Conservation (phyloP, 2,113 vertebrate species). For the Manacus vitellinus region DNA sequence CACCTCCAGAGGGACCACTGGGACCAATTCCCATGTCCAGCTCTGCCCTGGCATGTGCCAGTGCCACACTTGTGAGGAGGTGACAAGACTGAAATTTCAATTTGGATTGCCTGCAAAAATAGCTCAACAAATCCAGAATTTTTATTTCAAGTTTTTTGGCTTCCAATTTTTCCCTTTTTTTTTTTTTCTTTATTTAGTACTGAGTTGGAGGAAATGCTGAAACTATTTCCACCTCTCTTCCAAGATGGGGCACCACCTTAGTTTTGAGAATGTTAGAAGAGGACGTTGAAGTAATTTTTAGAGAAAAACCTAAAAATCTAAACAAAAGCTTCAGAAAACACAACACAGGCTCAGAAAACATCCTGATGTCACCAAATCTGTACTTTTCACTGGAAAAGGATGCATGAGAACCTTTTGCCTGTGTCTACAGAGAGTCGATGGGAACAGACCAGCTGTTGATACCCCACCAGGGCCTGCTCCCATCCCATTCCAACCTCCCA, state of each 20-base stretch:
- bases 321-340: slow-evolving; percentile 5
- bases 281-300: not conserved
- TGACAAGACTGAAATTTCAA: not conserved
- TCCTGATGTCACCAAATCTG: not conserved
- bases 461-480: not conserved
- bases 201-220: not conserved
- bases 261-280: not conserved
- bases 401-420: not conserved
- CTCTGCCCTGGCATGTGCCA: fast-evolving
- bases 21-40: not conserved
- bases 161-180: not conserved
- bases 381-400: not conserved
- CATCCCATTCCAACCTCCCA: not conserved
- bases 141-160: not conserved
- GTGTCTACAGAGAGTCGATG: not conserved
- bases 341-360: not conserved
- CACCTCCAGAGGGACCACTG: fast-evolving
- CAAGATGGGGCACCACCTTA: not conserved
- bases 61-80: not conserved
- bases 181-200: not conserved
- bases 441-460: not conserved
- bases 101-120: not conserved
- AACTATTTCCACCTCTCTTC: not conserved
- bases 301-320: not conserved
- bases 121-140: not conserved